Base-by-base conservation (phyloP, 1,140 invertebrate species). In the Laupala kohalensis region DNA sequence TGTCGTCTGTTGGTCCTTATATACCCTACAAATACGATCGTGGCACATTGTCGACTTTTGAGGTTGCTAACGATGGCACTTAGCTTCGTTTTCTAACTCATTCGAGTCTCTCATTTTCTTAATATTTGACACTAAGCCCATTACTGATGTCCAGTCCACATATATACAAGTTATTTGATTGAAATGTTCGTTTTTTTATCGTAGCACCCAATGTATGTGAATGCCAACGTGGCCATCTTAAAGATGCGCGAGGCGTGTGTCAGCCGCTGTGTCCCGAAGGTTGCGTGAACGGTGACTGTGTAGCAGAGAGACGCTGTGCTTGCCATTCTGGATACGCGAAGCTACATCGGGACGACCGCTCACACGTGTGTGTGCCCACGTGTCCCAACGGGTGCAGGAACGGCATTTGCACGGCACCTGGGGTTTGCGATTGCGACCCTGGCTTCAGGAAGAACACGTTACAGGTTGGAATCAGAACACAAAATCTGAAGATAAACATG, bases 321-420 rank as follows among this genome's bases (percentile, higher is more conserved):
- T 82, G 81, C 69, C 67, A 74, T 5, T 2, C 69, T 1, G 78
- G 78, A 19, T 79, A 70, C 30, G 37, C 37, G 9, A 29, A 2
- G 0, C 5, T 53, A 0, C 66, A 74, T 0, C 76, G 37, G 25
- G 74, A 69, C 77, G 77, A 69, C 27, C 25, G 15, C 73, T 76
- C 62, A 76, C 75, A 6, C n/a, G 30, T 64, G 69, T 91, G 89
- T 74, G 66, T 81, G 5, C 87, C 89, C 0, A 76, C 79, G 15
- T 91, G 89, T 74, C 79, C 78, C 0, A 79, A 81, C 5, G 81
- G 83, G 12, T 90, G 89, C 76, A 75, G 76, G 4, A 79, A 85
- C 74, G 86, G 86, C 5, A 83, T 80, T 29, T 90, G 89, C 74
- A 83, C 83, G 13, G 81, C 79, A 2, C 85, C 86, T 2, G 83